phyloP scores from a whole-genome alignment of 2,797 vertebrate species.

The Poeciliopsis gracilis region DNA sequence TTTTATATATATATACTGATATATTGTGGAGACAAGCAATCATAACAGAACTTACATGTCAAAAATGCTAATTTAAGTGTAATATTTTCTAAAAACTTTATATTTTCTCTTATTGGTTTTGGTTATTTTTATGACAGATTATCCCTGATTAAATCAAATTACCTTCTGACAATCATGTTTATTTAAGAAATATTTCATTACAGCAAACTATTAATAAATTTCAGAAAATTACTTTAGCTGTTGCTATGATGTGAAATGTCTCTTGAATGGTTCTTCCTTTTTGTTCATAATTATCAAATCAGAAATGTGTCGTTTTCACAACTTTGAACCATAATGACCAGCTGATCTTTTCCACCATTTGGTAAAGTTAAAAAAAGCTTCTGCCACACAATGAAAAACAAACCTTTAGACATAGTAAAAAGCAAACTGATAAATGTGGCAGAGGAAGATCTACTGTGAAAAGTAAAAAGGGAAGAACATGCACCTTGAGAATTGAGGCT shows the following conservation, averaged over 20 bases:
- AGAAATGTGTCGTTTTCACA: background rate
- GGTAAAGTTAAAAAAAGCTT: background rate
- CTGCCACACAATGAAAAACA: background rate
- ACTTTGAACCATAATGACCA: background rate
- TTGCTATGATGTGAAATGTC: background rate
- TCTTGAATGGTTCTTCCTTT: background rate
- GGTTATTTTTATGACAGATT: background rate
- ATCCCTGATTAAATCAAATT: background rate
- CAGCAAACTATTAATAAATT: background rate
- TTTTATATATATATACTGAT: background rate
- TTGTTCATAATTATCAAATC: background rate
- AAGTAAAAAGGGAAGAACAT: slow-evolving; percentile 5
- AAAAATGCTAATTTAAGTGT: background rate
- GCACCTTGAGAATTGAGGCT: slow-evolving; percentile 48
- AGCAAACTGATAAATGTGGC: background rate
- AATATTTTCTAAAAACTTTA: background rate
- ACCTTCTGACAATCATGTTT: background rate
- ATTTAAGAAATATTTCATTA: background rate
- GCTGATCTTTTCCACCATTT: background rate
- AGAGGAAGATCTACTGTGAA: background rate
- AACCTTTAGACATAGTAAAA: background rate
- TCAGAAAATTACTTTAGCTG: no score
- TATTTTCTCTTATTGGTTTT: background rate
- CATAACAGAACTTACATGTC: no score
- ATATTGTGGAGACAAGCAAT: no score